Conservation (phyloP, 2,888 invertebrate genomes). For the Acleris laterana region DNA sequence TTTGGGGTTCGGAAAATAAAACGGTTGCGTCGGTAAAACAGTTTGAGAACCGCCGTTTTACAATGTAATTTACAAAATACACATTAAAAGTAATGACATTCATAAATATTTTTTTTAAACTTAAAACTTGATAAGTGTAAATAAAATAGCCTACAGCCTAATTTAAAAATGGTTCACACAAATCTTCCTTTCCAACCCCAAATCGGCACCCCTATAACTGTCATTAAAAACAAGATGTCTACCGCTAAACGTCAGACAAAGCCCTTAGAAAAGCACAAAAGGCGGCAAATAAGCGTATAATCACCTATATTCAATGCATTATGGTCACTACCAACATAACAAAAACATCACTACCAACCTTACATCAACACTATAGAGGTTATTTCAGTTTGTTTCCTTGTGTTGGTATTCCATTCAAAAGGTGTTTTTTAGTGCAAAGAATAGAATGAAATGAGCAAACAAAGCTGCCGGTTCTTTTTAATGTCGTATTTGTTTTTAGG, state of each 20-base stretch:
- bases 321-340: slow-evolving; percentile 27
- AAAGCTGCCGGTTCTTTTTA: slow-evolving; percentile 35
- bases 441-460: slow-evolving; percentile 48
- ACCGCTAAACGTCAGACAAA: slow-evolving; percentile 41
- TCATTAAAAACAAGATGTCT: slow-evolving; percentile 43
- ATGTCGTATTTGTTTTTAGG: slow-evolving; percentile 29
- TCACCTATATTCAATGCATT: slow-evolving; percentile 38
- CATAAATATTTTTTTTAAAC: too few relatives aligned
- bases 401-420: slow-evolving; percentile 34
- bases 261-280: slow-evolving; percentile 35
- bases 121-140: too few relatives aligned
- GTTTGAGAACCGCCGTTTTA: too few relatives aligned
- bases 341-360: slow-evolving; percentile 19
- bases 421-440: slow-evolving; percentile 42
- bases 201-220: slow-evolving; percentile 38
- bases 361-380: slow-evolving; percentile 10
- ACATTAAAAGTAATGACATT: too few relatives aligned
- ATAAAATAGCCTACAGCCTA: background rate
- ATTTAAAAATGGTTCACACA: background rate
- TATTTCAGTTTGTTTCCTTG: slow-evolving; percentile 6
- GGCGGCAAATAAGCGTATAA: slow-evolving; percentile 42
- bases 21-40: too few relatives aligned
- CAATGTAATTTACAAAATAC: too few relatives aligned
- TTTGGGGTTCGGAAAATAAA: too few relatives aligned
- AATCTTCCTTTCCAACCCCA: slow-evolving; percentile 21